These are phyloP conservation scores for Drosophila chauvacae DNA, from an alignment of 1,140 invertebrate genomes.

Conservation along the genomic window DNA sequence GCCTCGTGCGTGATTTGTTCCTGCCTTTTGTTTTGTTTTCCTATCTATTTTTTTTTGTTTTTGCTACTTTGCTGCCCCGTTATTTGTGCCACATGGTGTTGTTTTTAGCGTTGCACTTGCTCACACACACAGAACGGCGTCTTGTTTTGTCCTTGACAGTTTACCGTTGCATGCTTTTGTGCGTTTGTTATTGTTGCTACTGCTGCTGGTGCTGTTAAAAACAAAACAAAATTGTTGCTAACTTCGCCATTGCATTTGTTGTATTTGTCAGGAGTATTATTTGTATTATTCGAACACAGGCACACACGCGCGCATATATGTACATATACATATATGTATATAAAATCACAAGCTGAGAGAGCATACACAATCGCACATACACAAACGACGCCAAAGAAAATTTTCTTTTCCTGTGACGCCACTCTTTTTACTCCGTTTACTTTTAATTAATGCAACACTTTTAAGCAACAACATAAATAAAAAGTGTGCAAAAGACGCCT, in stretches of 20 bases:
- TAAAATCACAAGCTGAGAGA: slow-evolving; percentile 12
- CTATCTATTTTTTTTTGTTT: slow-evolving; percentile 39
- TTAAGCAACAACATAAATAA: not conserved
- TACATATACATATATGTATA: not conserved
- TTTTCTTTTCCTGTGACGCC: slow-evolving; percentile 61
- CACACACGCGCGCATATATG: slow-evolving; percentile 8
- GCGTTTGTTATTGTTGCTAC: slow-evolving; percentile 27
- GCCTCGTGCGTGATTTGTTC: slow-evolving; percentile 57
- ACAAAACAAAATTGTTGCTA: slow-evolving; percentile 30
- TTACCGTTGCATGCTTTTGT: slow-evolving; percentile 63
- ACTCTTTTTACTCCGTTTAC: slow-evolving; percentile 26
- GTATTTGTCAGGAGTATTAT: not conserved
- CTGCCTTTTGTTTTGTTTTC: slow-evolving; percentile 56
- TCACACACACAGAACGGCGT: slow-evolving; percentile 33
- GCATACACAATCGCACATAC: slow-evolving; percentile 17
- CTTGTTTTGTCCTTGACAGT: slow-evolving; percentile 73
- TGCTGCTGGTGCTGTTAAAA: slow-evolving; percentile 31
- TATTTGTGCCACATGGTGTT: slow-evolving; percentile 62
- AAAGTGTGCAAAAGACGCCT: not conserved
- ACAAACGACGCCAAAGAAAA: slow-evolving; percentile 51
- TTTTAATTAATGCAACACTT: not conserved
- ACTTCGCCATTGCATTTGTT: not conserved
- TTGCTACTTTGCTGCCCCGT: slow-evolving; percentile 31
- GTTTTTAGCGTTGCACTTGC: slow-evolving; percentile 39
- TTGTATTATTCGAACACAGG: slow-evolving; percentile 22